Percentiles rank a stretch among this genome's conserved stretches.
These are phyloP conservation scores for Oophaga sylvatica DNA, from an alignment of 2,797 vertebrate genomes.

Conservation along the genomic window DNA sequence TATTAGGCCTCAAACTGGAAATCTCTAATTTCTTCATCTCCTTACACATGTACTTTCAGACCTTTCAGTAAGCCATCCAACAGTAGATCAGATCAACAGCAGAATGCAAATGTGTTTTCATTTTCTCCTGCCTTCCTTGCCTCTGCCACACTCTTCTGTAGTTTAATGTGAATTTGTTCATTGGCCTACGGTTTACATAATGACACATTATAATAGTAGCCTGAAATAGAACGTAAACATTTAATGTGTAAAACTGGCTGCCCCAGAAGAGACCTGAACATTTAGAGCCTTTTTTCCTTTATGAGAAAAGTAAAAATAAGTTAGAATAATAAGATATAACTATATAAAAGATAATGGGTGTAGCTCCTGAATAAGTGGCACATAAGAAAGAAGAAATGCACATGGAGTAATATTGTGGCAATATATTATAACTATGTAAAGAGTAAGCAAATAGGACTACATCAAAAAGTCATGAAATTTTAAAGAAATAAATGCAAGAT, in stretches of 20 bases:
- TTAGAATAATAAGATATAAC: background rate
- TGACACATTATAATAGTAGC: conserved; percentile 66
- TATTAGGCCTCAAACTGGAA: no score
- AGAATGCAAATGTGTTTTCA: background rate
- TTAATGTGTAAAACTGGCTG: conserved; percentile 30
- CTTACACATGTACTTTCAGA: background rate
- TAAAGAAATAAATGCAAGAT: background rate
- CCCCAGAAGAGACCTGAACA: conserved; percentile 11
- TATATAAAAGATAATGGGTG: background rate
- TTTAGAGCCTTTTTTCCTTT: background rate
- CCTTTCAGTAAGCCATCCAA: background rate
- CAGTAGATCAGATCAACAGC: conserved; percentile 6
- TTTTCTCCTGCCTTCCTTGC: conserved; percentile 17
- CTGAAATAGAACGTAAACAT: conserved; percentile 62
- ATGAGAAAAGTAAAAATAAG: conserved; percentile 6
- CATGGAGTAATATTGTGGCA: background rate
- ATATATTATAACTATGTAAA: background rate
- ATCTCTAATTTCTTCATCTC: no score
- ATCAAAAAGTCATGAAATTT: background rate
- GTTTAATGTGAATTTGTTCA: conserved; percentile 39
- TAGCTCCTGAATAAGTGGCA: background rate
- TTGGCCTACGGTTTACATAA: conserved; percentile 55
- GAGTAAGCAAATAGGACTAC: background rate
- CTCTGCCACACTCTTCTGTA: conserved; percentile 28
- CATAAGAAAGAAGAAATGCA: background rate